phyloP scores from a whole-genome alignment of 2,113 vertebrate genomes.

The Garra rufa region DNA sequence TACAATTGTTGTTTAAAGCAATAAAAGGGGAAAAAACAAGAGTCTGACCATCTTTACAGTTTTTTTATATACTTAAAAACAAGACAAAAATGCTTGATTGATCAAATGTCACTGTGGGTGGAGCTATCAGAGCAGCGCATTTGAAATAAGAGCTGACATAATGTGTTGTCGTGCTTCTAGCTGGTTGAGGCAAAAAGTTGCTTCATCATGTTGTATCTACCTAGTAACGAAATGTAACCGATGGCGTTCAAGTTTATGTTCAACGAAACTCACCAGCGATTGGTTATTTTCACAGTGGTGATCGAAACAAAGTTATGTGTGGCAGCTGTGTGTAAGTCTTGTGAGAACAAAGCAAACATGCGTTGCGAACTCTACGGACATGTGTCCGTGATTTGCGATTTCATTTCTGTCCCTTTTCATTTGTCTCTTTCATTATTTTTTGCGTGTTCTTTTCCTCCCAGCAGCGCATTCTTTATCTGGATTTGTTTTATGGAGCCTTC shows the following conservation, averaged over 20 bases:
- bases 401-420: slow-evolving; percentile 65
- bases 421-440: slow-evolving; percentile 32
- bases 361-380: slow-evolving; percentile 28
- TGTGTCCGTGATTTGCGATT: slow-evolving; percentile 55
- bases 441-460: slow-evolving; percentile 49
- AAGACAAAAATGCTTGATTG: not conserved
- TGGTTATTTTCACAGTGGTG: not conserved
- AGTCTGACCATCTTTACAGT: not conserved
- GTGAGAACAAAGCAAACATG: not conserved
- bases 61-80: not conserved
- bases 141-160: not conserved
- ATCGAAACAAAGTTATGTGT: not conserved
- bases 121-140: not conserved
- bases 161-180: not conserved
- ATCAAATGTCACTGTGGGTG: not conserved
- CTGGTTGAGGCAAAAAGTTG: not conserved
- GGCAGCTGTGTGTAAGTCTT: slow-evolving; percentile 2
- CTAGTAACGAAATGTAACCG: not conserved
- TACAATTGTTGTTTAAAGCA: no score
- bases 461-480: slow-evolving; percentile 66
- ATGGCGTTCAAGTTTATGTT: not conserved
- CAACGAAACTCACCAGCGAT: not conserved
- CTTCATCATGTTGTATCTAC: not conserved
- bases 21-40: fast-evolving
- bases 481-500: slow-evolving; percentile 71